phyloP scores from a whole-genome alignment of 2,888 invertebrate species.

The Apoderus coryli region DNA sequence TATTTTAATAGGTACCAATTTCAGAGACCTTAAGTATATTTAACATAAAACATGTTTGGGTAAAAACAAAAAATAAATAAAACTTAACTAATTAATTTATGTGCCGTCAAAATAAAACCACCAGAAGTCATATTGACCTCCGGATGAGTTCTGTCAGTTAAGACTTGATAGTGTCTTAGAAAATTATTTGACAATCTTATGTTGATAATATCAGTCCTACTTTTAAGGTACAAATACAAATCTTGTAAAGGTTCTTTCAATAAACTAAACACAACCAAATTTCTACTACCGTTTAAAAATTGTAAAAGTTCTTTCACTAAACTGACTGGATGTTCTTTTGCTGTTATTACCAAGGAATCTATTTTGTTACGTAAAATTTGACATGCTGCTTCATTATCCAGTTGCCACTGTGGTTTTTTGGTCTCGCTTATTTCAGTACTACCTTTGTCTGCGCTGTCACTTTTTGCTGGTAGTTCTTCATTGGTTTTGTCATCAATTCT shows the following conservation, averaged over 20 bases:
- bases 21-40: too few relatives aligned
- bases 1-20: too few relatives aligned
- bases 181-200: constrained; percentile 74
- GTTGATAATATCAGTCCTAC: constrained; percentile 53
- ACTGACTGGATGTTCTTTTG: constrained; percentile 74
- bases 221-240: constrained; percentile 64
- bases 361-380: constrained; percentile 46
- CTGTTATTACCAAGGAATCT: constrained; percentile 63
- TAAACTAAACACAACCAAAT: constrained; percentile 71
- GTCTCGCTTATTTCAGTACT: constrained; percentile 12
- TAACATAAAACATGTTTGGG: too few relatives aligned
- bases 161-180: constrained; percentile 78
- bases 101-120: constrained; percentile 76
- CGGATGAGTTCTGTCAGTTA: constrained; percentile 87
- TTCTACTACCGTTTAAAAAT: constrained; percentile 69
- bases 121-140: constrained; percentile 83
- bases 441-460: constrained; percentile 14
- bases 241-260: constrained; percentile 75
- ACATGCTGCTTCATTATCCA: constrained; percentile 52
- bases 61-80: constrained; percentile 9
- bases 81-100: constrained; percentile 23
- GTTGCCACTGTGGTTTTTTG: constrained; percentile 52
- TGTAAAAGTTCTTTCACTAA: constrained; percentile 59
- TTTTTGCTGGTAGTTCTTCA: constrained; percentile 13
- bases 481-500: too few relatives aligned